These are phyloP conservation scores for Odontocerum albicorne DNA, from an alignment of 2,888 invertebrate species.

Conservation along the genomic window DNA sequence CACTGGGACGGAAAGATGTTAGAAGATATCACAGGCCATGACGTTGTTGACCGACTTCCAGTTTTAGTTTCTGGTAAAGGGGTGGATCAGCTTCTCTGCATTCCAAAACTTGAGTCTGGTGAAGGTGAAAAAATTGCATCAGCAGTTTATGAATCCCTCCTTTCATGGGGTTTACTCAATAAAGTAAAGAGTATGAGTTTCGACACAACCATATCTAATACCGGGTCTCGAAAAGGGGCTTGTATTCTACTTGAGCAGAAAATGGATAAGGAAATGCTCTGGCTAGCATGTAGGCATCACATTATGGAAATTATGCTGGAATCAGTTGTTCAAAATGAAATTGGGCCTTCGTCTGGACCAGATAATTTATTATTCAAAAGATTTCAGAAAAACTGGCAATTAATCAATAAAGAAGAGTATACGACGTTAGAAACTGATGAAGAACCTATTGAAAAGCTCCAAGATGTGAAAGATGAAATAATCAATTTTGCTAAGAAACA, in stretches of 20 bases:
- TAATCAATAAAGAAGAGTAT: too few species aligned
- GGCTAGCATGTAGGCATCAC: slow-evolving; percentile 20
- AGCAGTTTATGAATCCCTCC: not conserved
- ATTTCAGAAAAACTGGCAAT: too few species aligned
- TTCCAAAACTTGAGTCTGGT: slow-evolving; percentile 9
- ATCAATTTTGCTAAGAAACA: too few species aligned
- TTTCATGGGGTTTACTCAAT: not conserved
- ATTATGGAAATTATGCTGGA: slow-evolving; percentile 25
- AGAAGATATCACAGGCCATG: too few species aligned
- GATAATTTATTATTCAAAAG: slow-evolving; percentile 26
- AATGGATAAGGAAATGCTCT: slow-evolving; percentile 21
- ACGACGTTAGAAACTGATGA: too few species aligned
- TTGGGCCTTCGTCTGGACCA: slow-evolving; percentile 23
- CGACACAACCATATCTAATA: slow-evolving; percentile 2
- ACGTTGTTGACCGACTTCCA: not conserved
- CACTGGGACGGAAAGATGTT: too few species aligned
- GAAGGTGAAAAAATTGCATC: slow-evolving; percentile 2
- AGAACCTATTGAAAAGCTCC: too few species aligned
- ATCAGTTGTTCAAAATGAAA: slow-evolving; percentile 24
- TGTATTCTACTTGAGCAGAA: slow-evolving; percentile 1
- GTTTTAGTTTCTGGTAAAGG: not conserved
- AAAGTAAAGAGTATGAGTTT: slow-evolving; percentile 4
- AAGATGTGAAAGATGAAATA: too few species aligned
- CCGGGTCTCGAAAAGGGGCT: not conserved
- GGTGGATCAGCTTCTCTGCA: slow-evolving; percentile 1